Percentiles rank a stretch among this genome's conserved stretches.
Conservation (phyloP, 2,113 vertebrate species). For the Desmodus rotundus region DNA sequence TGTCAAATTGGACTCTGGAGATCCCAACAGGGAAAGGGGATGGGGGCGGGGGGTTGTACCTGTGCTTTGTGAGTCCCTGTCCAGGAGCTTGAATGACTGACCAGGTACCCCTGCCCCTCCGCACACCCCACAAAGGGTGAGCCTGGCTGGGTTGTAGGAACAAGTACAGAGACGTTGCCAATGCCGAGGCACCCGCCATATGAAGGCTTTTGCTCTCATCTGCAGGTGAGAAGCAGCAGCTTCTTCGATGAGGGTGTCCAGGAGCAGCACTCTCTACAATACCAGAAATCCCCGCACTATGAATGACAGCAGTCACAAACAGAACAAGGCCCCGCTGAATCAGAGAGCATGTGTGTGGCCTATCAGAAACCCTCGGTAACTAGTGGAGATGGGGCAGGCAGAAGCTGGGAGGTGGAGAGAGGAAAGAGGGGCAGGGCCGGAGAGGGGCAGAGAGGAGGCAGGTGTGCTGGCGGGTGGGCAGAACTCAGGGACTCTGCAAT, state of each 20-base stretch:
- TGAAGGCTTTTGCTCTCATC: background rate
- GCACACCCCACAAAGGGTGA: background rate
- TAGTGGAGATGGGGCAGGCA: accelerated
- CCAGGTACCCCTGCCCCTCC: accelerated
- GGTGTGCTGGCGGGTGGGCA: accelerated
- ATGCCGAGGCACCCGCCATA: accelerated
- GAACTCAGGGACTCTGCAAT: background rate
- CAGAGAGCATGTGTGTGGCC: background rate
- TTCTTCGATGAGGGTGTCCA: background rate
- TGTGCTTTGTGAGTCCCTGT: background rate
- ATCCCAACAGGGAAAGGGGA: background rate
- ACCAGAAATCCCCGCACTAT: background rate
- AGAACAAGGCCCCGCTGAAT: accelerated
- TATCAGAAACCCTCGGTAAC: background rate
- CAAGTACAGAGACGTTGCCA: background rate
- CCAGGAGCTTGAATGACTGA: background rate
- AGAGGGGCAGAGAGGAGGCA: background rate
- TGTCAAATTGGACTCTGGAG: background rate
- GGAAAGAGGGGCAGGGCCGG: too few species aligned
- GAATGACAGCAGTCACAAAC: background rate
- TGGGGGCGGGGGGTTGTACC: too few species aligned
- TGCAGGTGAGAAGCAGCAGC: background rate
- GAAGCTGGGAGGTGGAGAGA: background rate
- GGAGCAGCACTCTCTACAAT: background rate
- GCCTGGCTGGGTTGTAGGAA: background rate